Evolutionary conservation across 2,113 vertebrate genomes (phyloP).

Genomic region (Seriola aureovittata): DNA sequence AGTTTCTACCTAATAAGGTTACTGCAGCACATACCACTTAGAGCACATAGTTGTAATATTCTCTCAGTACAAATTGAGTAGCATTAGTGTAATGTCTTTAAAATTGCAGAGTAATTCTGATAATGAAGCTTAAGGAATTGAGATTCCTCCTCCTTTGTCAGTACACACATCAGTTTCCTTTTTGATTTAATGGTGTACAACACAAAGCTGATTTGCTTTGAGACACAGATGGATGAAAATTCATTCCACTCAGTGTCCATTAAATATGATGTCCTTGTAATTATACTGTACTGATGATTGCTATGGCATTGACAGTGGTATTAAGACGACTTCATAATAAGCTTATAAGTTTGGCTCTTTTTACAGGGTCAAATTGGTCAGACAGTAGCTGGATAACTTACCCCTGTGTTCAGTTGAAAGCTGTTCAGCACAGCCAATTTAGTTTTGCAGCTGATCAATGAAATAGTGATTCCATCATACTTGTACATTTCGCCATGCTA

Average conservation of each 20-base stretch:
- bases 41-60: not conserved
- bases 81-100: no score
- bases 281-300: not conserved
- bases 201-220: not conserved
- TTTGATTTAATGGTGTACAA: not conserved
- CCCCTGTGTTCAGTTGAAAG: not conserved
- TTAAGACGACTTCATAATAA: not conserved
- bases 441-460: not conserved
- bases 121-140: not conserved
- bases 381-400: constrained; percentile 6
- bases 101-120: not conserved
- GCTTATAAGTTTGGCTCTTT: not conserved
- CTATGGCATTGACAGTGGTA: not conserved
- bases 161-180: not conserved
- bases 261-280: not conserved
- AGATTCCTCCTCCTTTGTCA: not conserved
- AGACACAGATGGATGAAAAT: not conserved
- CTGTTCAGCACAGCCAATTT: not conserved
- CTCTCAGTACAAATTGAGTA: not conserved
- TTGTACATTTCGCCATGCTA: constrained; percentile 16
- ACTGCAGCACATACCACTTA: not conserved
- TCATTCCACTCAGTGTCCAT: not conserved
- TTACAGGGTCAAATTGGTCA: not conserved
- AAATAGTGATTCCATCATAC: not conserved
- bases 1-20: no score